A percentile compares a stretch with the other conserved stretches of the same genome.
Conservation (phyloP, 1,140 invertebrate species). For the Metaphire vulgaris region DNA sequence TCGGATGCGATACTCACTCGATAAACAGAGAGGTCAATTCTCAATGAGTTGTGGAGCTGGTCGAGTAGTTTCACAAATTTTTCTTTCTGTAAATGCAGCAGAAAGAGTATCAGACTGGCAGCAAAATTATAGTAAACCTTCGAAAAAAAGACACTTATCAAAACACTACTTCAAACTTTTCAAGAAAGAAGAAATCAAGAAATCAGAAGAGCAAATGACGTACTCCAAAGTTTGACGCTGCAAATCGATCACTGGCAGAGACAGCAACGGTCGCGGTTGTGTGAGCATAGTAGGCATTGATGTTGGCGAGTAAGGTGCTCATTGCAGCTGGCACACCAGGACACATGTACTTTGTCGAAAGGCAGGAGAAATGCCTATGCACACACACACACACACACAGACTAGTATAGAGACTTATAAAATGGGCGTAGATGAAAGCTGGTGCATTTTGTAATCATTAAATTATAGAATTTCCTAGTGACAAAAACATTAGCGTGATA, state of each 20-base stretch:
- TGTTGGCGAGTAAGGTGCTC: constrained; percentile 96
- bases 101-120: constrained; percentile 63
- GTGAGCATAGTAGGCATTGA: constrained; percentile 99
- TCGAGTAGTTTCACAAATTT: constrained; percentile 97
- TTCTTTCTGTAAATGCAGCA: constrained; percentile 99
- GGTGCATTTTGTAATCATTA: too few relatives aligned
- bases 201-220: constrained; percentile 40
- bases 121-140: constrained; percentile 15
- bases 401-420: too few relatives aligned
- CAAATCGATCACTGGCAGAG: constrained; percentile 96
- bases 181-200: constrained; percentile 2
- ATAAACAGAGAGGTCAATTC: constrained; percentile 98
- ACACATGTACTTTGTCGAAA: constrained; percentile 99
- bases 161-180: too few relatives aligned
- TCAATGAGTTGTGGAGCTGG: constrained; percentile 93
- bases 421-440: constrained; percentile 56
- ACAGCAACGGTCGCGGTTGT: constrained; percentile 90
- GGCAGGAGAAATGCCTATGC: constrained; percentile 95
- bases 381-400: too few relatives aligned
- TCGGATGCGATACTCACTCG: constrained; percentile 55
- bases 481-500: too few relatives aligned
- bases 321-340: constrained; percentile 98
- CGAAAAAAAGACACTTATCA: not conserved
- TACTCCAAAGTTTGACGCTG: constrained; percentile 98
- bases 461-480: too few relatives aligned